phyloP scores from a whole-genome alignment of 2,113 vertebrate genomes.

The Pterophyllum scalare region DNA sequence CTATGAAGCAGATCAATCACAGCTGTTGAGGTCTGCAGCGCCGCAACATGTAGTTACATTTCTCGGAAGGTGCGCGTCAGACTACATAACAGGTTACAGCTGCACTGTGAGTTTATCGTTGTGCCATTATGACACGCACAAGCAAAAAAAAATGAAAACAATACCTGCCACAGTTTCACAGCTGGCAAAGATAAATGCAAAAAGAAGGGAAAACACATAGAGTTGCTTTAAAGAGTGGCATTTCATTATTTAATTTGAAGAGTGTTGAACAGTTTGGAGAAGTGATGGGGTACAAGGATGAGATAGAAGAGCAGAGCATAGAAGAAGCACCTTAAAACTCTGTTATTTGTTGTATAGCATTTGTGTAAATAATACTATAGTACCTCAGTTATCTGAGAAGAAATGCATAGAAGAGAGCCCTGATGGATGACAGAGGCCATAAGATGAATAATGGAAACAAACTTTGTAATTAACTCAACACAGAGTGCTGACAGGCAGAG shows the following conservation, averaged over 20 bases:
- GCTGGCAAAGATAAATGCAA: neutral
- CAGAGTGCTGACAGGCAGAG: conserved; percentile 20
- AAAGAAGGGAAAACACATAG: neutral
- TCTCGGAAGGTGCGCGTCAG: neutral
- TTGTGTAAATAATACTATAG: neutral
- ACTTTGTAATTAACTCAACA: conserved; percentile 52
- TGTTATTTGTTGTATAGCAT: neutral
- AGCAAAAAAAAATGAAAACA: neutral
- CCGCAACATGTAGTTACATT: neutral
- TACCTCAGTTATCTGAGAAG: neutral
- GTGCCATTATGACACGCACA: neutral
- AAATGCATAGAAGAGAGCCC: neutral
- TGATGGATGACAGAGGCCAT: conserved; percentile 7
- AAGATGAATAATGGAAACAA: conserved; percentile 35
- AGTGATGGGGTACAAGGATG: neutral
- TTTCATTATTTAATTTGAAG: neutral
- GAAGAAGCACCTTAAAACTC: neutral
- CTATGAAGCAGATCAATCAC: conserved; percentile 9
- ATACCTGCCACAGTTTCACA: neutral
- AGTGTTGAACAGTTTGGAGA: neutral
- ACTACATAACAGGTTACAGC: neutral
- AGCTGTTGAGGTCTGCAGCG: neutral
- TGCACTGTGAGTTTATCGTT: neutral
- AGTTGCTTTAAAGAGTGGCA: neutral
- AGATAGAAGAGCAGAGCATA: neutral